phyloP scores from a whole-genome alignment of 2,797 vertebrate genomes.

The Tragelaphus oryx region DNA sequence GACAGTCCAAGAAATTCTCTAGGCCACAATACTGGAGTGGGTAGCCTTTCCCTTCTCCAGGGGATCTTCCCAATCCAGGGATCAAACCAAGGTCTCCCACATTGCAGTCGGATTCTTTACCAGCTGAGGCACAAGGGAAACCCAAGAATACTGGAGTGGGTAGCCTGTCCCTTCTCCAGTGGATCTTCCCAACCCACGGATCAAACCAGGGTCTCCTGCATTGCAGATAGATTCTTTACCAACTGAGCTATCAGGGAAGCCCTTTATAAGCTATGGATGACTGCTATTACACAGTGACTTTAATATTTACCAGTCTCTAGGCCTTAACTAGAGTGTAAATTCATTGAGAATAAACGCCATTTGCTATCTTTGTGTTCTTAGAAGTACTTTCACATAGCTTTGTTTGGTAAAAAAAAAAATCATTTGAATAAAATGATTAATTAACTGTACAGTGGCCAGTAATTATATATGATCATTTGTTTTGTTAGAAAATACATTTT shows the following conservation, averaged over 20 bases:
- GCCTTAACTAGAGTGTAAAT: neutral
- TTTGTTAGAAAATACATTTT: neutral
- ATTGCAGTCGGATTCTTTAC: neutral
- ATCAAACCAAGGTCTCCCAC: neutral
- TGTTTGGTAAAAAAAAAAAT: neutral
- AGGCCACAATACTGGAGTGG: neutral
- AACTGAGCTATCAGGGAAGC: neutral
- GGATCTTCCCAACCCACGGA: neutral
- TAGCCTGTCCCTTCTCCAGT: neutral
- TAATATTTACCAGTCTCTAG: neutral
- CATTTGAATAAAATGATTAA: neutral
- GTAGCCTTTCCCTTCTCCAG: neutral
- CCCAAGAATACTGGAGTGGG: neutral
- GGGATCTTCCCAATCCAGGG: neutral
- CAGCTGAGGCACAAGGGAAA: neutral
- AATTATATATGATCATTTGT: neutral
- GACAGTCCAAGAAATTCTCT: neutral
- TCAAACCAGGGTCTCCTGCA: neutral
- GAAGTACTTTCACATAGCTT: neutral
- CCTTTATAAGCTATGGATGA: neutral
- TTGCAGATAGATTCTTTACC: neutral
- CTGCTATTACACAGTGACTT: neutral
- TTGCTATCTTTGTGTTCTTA: neutral
- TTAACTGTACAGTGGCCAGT: neutral
- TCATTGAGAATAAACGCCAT: neutral